Evolutionary conservation across 2,113 vertebrate species (phyloP).

Genomic region (Leptosomus discolor): DNA sequence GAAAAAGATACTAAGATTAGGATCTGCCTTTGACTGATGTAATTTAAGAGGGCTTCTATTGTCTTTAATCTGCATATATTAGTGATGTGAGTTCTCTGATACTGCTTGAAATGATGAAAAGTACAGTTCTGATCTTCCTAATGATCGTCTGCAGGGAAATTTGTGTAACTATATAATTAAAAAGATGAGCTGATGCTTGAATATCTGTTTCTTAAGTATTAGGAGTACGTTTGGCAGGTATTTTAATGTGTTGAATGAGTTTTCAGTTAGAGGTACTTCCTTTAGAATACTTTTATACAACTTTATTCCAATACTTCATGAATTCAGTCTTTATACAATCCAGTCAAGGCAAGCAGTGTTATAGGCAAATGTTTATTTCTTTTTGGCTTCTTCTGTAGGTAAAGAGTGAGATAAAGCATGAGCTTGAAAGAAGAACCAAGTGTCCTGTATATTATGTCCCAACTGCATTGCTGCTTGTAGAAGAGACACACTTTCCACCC

Average conservation of each 20-base stretch:
- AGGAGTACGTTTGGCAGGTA: not conserved
- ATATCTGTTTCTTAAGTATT: not conserved
- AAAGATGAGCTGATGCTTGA: not conserved
- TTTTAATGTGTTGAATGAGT: not conserved
- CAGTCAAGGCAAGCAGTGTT: rapidly evolving
- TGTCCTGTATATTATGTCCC: not conserved
- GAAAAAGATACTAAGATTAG: not conserved
- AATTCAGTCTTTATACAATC: not conserved
- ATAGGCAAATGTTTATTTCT: not conserved
- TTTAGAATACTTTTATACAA: not conserved
- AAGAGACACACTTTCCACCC: not conserved
- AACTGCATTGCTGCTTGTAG: not conserved
- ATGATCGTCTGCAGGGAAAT: not conserved
- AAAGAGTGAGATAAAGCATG: not conserved
- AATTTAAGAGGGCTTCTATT: not conserved
- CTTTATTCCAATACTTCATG: not conserved
- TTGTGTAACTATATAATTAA: not conserved
- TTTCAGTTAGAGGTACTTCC: not conserved
- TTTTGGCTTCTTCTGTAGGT: not conserved
- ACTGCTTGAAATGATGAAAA: not conserved
- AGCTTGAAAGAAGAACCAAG: not conserved
- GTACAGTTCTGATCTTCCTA: not conserved
- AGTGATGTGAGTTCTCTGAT: not conserved
- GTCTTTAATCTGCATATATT: not conserved
- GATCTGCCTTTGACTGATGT: not conserved